phyloP scores from a whole-genome alignment of 2,888 invertebrate genomes.

The Danaus chrysippus region DNA sequence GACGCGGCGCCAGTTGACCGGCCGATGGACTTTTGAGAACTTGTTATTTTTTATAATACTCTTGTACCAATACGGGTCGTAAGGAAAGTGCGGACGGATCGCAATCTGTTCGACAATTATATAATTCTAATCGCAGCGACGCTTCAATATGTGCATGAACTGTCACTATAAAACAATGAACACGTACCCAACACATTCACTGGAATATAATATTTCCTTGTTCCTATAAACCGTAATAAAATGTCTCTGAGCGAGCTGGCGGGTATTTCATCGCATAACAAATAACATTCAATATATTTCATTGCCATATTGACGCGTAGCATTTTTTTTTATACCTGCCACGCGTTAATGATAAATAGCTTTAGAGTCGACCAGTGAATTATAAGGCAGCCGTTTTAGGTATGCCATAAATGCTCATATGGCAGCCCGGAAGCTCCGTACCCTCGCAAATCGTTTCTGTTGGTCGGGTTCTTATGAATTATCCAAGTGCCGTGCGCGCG shows the following conservation, averaged over 20 bases:
- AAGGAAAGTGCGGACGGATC: conserved; percentile 49
- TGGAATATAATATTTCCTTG: neutral
- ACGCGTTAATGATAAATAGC: conserved; percentile 28
- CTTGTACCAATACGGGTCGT: conserved; percentile 52
- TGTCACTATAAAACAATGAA: no score
- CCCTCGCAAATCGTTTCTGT: conserved; percentile 42
- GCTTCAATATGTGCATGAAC: no score
- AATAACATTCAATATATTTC: conserved; percentile 1
- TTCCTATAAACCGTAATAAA: neutral
- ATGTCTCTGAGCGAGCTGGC: conserved; percentile 28
- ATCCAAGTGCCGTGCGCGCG: conserved; percentile 55
- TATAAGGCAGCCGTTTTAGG: conserved; percentile 51
- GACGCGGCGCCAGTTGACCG: conserved; percentile 63
- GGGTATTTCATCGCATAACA: conserved; percentile 1
- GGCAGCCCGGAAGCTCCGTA: conserved; percentile 55
- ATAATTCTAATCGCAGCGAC: no score
- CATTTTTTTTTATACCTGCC: conserved; percentile 26
- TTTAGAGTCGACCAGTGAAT: conserved; percentile 29
- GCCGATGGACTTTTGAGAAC: conserved; percentile 49
- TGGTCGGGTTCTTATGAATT: conserved; percentile 65
- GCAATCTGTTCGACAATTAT: conserved; percentile 38
- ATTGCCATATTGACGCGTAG: conserved; percentile 4
- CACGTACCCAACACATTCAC: neutral
- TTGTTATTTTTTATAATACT: conserved; percentile 54
- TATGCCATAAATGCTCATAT: conserved; percentile 42